Percentiles rank a stretch among this genome's conserved stretches.
These are phyloP conservation scores for Austrolebias charrua DNA, from an alignment of 2,797 vertebrate species.

Conservation along the genomic window DNA sequence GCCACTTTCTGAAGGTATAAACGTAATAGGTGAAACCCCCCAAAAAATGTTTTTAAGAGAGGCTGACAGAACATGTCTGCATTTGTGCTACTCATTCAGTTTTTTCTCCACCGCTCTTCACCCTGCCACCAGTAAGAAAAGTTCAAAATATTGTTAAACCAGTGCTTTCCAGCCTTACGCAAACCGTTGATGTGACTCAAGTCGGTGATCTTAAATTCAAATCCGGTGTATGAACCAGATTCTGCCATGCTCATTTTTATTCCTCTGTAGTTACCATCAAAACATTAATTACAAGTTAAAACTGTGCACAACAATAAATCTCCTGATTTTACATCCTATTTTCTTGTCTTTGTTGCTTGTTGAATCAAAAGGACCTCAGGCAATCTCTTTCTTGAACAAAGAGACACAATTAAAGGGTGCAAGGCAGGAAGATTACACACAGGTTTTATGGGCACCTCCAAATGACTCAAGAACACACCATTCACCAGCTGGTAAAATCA, in stretches of 20 bases:
- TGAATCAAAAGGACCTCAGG: conserved; percentile 47
- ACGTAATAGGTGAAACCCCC: background rate
- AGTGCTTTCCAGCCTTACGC: background rate
- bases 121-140: background rate
- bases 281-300: conserved; percentile 2
- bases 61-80: background rate
- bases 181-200: background rate
- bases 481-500: conserved; percentile 73
- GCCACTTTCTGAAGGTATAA: too few relatives aligned
- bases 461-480: conserved; percentile 76
- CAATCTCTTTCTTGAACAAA: conserved; percentile 59
- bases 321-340: conserved; percentile 7
- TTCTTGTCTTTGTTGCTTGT: conserved; percentile 17
- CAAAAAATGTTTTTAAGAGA: background rate
- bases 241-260: background rate
- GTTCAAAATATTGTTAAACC: background rate
- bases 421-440: conserved; percentile 74
- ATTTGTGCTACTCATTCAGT: background rate
- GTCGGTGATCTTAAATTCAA: too few relatives aligned
- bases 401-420: conserved; percentile 70
- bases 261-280: background rate
- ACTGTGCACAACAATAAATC: background rate
- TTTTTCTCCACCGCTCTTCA: background rate
- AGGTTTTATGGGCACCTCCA: conserved; percentile 73
- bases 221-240: background rate